Evolutionary conservation across 1,140 invertebrate genomes (phyloP), one percentile per base, ranked within the genome.

Genomic region (Drosophila ananassae): DNA sequence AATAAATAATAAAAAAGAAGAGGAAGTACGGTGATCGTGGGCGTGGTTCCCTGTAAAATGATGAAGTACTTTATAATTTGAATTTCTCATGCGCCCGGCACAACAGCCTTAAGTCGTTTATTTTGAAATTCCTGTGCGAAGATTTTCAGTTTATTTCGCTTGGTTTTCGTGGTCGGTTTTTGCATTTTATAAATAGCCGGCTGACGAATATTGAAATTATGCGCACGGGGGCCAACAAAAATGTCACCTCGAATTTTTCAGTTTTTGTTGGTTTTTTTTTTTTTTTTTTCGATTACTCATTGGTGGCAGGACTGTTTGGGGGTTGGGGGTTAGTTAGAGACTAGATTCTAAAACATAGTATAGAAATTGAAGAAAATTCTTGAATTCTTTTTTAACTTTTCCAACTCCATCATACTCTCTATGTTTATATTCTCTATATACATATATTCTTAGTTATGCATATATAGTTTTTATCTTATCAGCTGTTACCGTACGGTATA

Each of bases 191-290:
- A 89, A 89, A 89, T 89, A 89, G 83, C 83, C 52, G 48, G 83
- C 84, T 89, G 83, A 89, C 83, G 83, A 89, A 89, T 89, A 89
- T 89, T 89, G 76, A 89, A 89, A 89, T 89, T 89, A 89, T 89
- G 83, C 72, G 56, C 64, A 79, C 83, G 83, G 83, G 62, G 83
- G 83, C 83, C 79, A 82, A 89, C 82, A 78, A 87, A 82, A 85
- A 87, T 85, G 82, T 85, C 82, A 80, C 82, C 79, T 79, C 83
- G 79, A 66, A 72, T 62, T 64, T 72, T 58, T 51, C 48, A 17
- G 17, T 47, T 67, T 67, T 28, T 21, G 17, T 28, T 48, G 7
- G 34, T 50, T 47, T 8, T 13, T 34, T 61, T 52, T 61, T 63
- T 50, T 47, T 8, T 13, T 34, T 61, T 52, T 61, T 63, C 56